These are phyloP conservation scores for Oenanthe oenanthe DNA, from an alignment of 2,113 vertebrate species.

Conservation along the genomic window DNA sequence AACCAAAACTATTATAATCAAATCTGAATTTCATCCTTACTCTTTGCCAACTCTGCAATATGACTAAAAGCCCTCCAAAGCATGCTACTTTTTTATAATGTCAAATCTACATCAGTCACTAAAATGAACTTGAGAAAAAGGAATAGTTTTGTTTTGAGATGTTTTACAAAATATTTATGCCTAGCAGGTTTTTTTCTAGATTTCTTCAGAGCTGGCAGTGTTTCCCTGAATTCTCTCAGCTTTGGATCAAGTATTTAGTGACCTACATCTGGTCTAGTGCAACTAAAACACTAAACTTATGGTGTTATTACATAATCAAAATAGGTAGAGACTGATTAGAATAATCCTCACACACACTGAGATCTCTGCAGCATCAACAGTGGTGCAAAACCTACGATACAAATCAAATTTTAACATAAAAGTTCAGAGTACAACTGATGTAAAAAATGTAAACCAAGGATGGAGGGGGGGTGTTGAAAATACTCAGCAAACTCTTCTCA, in stretches of 20 bases:
- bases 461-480: neutral
- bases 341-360: neutral
- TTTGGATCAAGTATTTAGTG: neutral
- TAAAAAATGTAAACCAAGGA: neutral
- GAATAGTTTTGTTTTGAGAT: accelerated
- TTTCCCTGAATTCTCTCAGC: neutral
- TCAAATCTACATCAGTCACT: neutral
- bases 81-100: neutral
- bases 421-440: neutral
- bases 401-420: neutral
- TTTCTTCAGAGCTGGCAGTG: neutral
- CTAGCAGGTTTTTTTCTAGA: neutral
- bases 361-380: neutral
- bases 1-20: neutral
- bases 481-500: neutral
- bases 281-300: neutral
- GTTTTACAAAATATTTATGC: neutral
- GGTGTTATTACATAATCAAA: neutral
- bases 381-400: neutral
- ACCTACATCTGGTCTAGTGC: neutral
- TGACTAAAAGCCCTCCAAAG: neutral
- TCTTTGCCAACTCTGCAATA: neutral
- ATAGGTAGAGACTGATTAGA: neutral
- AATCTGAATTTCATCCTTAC: neutral
- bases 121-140: neutral